These are phyloP conservation scores for Hippocampus guttulatus DNA, from an alignment of 2,113 vertebrate genomes.

Conservation along the genomic window DNA sequence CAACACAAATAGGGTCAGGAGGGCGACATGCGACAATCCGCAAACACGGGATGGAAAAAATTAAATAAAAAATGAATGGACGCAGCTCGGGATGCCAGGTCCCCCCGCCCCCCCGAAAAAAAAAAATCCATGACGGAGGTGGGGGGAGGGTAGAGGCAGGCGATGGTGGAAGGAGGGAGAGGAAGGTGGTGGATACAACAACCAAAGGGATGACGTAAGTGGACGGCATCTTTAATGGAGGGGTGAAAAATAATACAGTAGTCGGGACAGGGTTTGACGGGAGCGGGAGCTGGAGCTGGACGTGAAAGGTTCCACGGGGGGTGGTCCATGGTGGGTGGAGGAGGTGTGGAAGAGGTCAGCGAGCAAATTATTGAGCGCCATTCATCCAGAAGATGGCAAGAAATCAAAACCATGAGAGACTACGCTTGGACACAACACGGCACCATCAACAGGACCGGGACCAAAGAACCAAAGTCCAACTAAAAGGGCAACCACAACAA, in stretches of 20 bases:
- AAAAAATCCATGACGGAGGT: conserved; percentile 63
- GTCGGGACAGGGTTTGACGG: conserved; percentile 64
- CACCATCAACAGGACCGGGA: conserved; percentile 55
- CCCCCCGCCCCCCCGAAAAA: conserved; percentile 17
- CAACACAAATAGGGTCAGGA: conserved; percentile 92
- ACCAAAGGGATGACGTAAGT: conserved; percentile 71
- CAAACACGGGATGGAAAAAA: conserved; percentile 62
- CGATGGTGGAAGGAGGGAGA: conserved; percentile 51
- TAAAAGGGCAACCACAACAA: conserved; percentile 39
- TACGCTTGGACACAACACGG: conserved; percentile 63
- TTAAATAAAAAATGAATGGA: conserved; percentile 45
- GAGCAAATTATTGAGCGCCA: conserved; percentile 54
- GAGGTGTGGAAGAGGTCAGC: conserved; percentile 41
- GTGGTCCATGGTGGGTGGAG: conserved; percentile 56
- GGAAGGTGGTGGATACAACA: conserved; percentile 56
- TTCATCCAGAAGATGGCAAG: conserved; percentile 62
- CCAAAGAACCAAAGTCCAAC: conserved; percentile 63
- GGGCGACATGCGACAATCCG: conserved; percentile 77
- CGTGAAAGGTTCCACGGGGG: conserved; percentile 52
- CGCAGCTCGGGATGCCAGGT: conserved; percentile 53
- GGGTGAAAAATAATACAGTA: conserved; percentile 61
- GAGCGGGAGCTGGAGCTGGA: conserved; percentile 54
- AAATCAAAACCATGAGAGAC: conserved; percentile 68
- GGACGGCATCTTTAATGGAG: conserved; percentile 65
- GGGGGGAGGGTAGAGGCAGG: conserved; percentile 13